Conservation (phyloP, 2,113 vertebrate species). For the Struthidea cinerea region DNA sequence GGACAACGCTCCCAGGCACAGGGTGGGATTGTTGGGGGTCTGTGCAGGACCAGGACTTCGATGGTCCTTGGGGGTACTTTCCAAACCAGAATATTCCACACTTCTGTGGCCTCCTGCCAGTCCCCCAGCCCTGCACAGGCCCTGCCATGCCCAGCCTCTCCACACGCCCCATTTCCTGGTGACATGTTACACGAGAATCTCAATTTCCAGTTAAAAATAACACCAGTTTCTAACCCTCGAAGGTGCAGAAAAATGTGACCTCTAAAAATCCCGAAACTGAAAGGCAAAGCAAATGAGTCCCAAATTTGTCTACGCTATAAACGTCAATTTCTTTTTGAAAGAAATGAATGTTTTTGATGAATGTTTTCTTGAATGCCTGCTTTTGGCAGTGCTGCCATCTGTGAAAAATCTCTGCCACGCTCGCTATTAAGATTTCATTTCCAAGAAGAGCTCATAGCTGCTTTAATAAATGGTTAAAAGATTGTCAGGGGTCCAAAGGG, state of each 20-base stretch:
- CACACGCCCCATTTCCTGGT: background rate
- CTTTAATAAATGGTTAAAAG: constrained; percentile 51
- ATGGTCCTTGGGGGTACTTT: background rate
- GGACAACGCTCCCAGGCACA: background rate
- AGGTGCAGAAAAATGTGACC: constrained; percentile 30
- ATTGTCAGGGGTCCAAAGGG: constrained; percentile 19
- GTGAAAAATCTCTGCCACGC: constrained; percentile 51
- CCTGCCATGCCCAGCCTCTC: background rate
- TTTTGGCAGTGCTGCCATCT: constrained; percentile 63
- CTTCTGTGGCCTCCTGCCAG: background rate
- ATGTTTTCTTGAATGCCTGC: constrained; percentile 59
- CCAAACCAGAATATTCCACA: background rate
- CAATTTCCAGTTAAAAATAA: constrained; percentile 30
- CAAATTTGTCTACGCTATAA: constrained; percentile 59
- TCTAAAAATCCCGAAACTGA: constrained; percentile 35
- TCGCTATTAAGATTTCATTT: constrained; percentile 30
- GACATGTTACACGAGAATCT: background rate
- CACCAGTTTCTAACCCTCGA: background rate
- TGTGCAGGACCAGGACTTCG: background rate
- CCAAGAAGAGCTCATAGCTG: background rate
- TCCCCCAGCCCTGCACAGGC: accelerated
- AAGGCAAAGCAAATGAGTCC: constrained; percentile 53
- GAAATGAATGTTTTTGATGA: constrained; percentile 65
- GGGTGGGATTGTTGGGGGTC: background rate
- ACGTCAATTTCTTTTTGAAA: constrained; percentile 60